Percentiles rank a stretch among this genome's conserved stretches.
These are phyloP conservation scores for Luehdorfia chinensis DNA, from an alignment of 1,140 invertebrate genomes.

Conservation along the genomic window DNA sequence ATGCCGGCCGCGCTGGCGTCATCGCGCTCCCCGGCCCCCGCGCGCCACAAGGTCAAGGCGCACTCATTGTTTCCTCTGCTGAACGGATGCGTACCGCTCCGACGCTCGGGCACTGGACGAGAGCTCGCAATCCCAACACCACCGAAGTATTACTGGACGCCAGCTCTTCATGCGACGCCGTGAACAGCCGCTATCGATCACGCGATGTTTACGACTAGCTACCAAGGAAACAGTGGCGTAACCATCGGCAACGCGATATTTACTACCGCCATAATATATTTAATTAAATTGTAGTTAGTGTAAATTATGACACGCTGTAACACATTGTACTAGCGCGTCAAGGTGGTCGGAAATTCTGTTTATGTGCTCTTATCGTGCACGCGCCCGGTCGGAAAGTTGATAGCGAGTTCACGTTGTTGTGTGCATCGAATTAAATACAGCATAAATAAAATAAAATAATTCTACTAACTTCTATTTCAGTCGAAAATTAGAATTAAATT, in stretches of 20 bases:
- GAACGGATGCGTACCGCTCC: constrained; percentile 38
- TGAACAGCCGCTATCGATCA: constrained; percentile 53
- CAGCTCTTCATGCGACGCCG: neutral
- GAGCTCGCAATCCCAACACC: neutral
- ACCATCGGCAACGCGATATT: constrained; percentile 41
- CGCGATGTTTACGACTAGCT: constrained; percentile 62
- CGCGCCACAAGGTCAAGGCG: constrained; percentile 71
- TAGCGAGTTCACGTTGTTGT: constrained; percentile 22
- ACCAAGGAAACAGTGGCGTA: constrained; percentile 56
- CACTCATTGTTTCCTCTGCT: constrained; percentile 59
- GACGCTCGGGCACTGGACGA: constrained; percentile 9
- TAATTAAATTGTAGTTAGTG: constrained; percentile 28
- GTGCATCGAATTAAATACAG: constrained; percentile 8
- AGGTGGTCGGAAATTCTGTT: constrained; percentile 4
- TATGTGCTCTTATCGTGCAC: constrained; percentile 38
- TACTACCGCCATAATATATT: constrained; percentile 19
- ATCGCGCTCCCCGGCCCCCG: constrained; percentile 57
- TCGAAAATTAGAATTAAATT: too few relatives aligned
- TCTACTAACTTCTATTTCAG: too few relatives aligned
- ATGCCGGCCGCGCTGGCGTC: constrained; percentile 69
- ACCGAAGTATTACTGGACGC: neutral
- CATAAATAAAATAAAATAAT: too few relatives aligned
- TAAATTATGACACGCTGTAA: constrained; percentile 6
- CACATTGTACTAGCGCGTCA: constrained; percentile 4
- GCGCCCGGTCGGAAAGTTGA: constrained; percentile 25